Evolutionary conservation across 2,888 invertebrate genomes (phyloP), one percentile per base, ranked within the genome.

Genomic region (Creontiades dilutus): DNA sequence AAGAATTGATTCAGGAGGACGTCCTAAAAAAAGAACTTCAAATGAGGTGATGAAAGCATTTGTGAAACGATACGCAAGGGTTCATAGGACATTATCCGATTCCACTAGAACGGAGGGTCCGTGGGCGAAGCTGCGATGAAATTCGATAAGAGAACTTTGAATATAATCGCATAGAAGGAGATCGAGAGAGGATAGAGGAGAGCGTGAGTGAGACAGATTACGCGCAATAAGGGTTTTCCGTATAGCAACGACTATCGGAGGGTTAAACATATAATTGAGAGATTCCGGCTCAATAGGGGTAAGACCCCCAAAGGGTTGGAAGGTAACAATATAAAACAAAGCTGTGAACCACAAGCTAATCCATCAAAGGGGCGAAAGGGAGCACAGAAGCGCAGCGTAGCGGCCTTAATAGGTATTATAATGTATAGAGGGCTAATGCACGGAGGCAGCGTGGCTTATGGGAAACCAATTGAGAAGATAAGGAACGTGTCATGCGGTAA

Each of bases 401-500:
- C 85, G 90, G 82, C 75, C 55, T 57, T 89, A 86, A 88, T 90
- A 90, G 90, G 82, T 68, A 91, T 91, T 91, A 91, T 91, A 82
- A 86, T 86, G 78, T 88, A 88, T 55, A 85, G 86, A 75, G 81
- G 89, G 87, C 55, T 89, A 85, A 78, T 80, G 89, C 84, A 90
- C 85, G 89, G 86, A 23, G 68, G 89, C 81, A 86, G 89, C 88
- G 57, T 57, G 75, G 90, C 90, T 88, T 90, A 90, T 90, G 90
- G 87, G 89, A 90, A 89, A 91, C 89, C 91, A 90, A 91, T 91
- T 90, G 90, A 90, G 91, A 91, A 86, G 91, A 91, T 91, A 91
- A 91, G 91, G 89, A 52, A 89, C 61, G 68, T 90, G 90, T 88
- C 90, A 90, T 90, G 84, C 55, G 28, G 68, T 84, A 52, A 75